Evolutionary conservation across 2,113 vertebrate species (phyloP), one percentile per base, ranked within the genome.

Genomic region (Bubo bubo): DNA sequence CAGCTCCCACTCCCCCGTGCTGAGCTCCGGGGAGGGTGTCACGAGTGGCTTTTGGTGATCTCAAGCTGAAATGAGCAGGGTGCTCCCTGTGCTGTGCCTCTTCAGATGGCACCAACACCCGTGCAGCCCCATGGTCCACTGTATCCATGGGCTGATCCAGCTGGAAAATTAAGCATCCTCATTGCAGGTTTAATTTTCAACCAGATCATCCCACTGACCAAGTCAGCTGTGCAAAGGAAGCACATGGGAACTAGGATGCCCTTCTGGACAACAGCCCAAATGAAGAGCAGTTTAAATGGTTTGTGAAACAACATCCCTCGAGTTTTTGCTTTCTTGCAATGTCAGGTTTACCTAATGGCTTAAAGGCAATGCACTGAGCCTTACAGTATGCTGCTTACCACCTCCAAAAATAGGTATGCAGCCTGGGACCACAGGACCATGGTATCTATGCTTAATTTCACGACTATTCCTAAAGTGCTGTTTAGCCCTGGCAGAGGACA

Each of bases 31-130:
- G 45, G 49, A 83, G 53, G 39, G 75, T 27, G 47, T 50, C 79
- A 50, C 0, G 0, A 70, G 75, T 2, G 37, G 45, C 30, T 73
- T 60, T 49, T 0, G 0, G 41, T 0, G 0, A 35, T 24, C 52
- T 34, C 49, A 28, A 76, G 58, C 56, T 62, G 5, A n/a, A 72
- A 43, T 1, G 41, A 7, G 28, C 77, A 76, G 37, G 28, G 26
- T 37, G 77, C 39, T 81, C 63, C 49, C 68, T 34, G 4, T 3
- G 12, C n/a, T 16, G 28, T 43, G 62, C 39, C 47, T 66, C 66
- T 79, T 86, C 8, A 8, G 35, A 49, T 1, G 5, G 41, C 47
- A 83, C 49, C 90, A 28, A 19, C 52, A 49, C 30, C 30, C 89
- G n/a, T 5, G 2, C 55, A 64, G 39, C 50, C 43, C 32, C 19